These are phyloP conservation scores for Lateolabrax maculatus DNA, from an alignment of 2,797 vertebrate genomes.

Conservation along the genomic window DNA sequence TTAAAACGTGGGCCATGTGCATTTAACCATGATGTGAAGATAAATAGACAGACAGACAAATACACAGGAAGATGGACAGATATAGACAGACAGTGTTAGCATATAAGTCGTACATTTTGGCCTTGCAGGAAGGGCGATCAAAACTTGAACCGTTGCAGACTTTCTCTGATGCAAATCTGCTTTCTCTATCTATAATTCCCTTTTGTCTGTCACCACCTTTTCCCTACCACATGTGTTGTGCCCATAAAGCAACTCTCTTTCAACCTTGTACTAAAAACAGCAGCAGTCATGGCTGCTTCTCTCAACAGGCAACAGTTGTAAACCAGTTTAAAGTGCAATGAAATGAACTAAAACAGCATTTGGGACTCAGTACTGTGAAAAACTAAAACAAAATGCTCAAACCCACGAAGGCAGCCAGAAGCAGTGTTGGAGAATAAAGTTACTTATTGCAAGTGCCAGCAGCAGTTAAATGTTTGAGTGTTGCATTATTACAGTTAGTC, in stretches of 20 bases:
- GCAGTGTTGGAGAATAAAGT: conserved; percentile 1
- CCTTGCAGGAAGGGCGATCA: background rate
- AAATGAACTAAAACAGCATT: conserved; percentile 20
- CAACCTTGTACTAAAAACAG: background rate
- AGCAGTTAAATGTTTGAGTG: background rate
- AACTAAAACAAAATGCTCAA: conserved; percentile 23
- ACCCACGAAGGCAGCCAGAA: conserved; percentile 17
- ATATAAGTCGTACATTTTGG: background rate
- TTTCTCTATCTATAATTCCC: background rate
- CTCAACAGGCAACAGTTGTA: conserved; percentile 22
- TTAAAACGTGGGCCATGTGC: background rate
- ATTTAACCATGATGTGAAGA: background rate
- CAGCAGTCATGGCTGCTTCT: conserved; percentile 7
- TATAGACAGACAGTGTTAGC: background rate
- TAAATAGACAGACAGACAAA: background rate
- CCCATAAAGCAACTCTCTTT: conserved; percentile 21
- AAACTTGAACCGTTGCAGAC: background rate
- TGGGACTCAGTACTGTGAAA: conserved; percentile 8
- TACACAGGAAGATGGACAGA: too few relatives aligned
- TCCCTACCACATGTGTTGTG: conserved; percentile 4
- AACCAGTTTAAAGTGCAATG: conserved; percentile 29
- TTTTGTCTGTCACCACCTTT: conserved; percentile 9
- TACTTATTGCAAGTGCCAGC: background rate
- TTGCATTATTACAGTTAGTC: background rate
- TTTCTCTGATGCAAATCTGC: conserved; percentile 1